Evolutionary conservation across 2,797 vertebrate genomes (phyloP), one percentile per base, ranked within the genome.

Genomic region (Dromococcyx pavoninus): DNA sequence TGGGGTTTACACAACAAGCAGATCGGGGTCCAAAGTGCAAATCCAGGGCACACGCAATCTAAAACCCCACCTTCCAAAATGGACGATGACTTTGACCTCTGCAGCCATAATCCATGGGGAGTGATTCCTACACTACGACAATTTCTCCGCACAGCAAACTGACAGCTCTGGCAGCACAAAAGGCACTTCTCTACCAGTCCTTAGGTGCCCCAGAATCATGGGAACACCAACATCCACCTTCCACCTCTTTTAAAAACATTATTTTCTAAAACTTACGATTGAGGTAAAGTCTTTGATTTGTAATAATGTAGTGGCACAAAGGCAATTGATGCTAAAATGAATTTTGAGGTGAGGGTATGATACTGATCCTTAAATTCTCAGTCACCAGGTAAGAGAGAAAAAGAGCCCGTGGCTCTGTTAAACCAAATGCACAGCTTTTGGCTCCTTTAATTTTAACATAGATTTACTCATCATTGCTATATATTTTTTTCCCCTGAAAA

Each of bases 141-240:
- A 41, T 51, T 70, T 48, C 57, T 75, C 35, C 0, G 0, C 50
- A 1, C 23, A 5, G 44, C 35, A 50, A 43, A 61, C 64, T 1
- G 0, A 15, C 0, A 1, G 19, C 14, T 32, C 66, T 1, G 5
- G 5, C 0, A 0, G 33, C 48, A 74, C 7, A 0, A 54, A 0
- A 54, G 84, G 60, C 32, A 21, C 41, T 22, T 39, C 27, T 50
- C 67, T 37, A 53, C 21, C 23, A 32, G 22, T 25, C 39, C 53
- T 39, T 76, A 69, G 35, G 43, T 32, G 56, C 77, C 10, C 77
- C 10, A 1, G 16, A 53, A 53, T 57, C 74, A 62, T 1, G 0
- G 33, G 44, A 82, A 35, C 0, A 0, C 15, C 43, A 12, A 12
- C 12, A 23, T 19, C 23, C 53, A 39, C 78, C 13, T 28, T 51